Base-by-base conservation (phyloP, 1,140 invertebrate species). In the Bombus cullumanus region DNA sequence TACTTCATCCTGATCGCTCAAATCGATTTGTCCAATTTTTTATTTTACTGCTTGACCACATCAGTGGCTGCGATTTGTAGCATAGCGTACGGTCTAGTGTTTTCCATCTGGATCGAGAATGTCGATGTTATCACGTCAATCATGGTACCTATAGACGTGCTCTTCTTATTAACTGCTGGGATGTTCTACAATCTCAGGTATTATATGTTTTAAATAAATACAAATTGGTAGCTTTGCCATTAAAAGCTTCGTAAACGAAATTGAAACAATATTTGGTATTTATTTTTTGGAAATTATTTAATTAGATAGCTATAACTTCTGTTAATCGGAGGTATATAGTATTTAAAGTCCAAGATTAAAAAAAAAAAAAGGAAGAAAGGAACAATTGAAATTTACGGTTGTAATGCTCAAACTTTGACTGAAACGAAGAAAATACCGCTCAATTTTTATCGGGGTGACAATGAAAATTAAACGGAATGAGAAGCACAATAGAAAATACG, bases 141-240 rank as follows among this genome's bases (percentile, higher is more conserved):
- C 53, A 92, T 92, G 91, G 86, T 89, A 47, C 90, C 88, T 6
- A 64, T 92, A 62, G 91, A 93, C 69, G 64, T 92, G 53, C n/a
- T 91, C 25, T 81, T 90, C 9, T n/a, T 92, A 3, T 25, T 92
- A 22, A 92, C 87, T 72, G 85, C 91, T 28, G 92, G 92, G 1
- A 86, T 92, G 59, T 93, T 88, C 77, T 92, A 91, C 76, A 93
- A 90, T 87, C 69, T 92, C 37, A 91, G 91, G 91, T 92, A 85
- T 10, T 13, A 18, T 10, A 31, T 31, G 1, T 3, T 41, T 41
- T n/a, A 62, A 62, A 4, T n/a, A 62, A 62, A 62, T 62, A 13
- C 1, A n/a, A n/a, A n/a, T 62, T 62, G 12, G 12, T 12, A n/a
- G 0, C 28, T 13, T 12, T n/a, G 0, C 28, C 1, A 12, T n/a